These are phyloP conservation scores for Holothuria scabra DNA, from an alignment of 53 echinoderm and acorn worm species.

Conservation along the genomic window DNA sequence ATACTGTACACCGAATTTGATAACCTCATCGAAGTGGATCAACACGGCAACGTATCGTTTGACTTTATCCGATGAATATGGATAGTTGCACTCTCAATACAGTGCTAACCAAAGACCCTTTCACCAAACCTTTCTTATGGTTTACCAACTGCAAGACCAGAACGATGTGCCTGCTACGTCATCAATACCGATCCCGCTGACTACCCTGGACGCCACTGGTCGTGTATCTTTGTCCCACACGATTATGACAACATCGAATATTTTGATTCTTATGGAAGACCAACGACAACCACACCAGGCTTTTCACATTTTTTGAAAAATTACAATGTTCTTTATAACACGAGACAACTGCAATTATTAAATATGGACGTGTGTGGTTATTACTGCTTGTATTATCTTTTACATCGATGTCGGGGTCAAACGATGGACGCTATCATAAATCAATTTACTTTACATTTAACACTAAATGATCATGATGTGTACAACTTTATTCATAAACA, in stretches of 20 bases:
- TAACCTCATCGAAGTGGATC: constrained; percentile 56
- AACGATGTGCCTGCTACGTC: no score
- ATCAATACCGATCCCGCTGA: no score
- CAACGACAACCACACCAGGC: background rate
- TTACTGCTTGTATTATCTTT: constrained; percentile 18
- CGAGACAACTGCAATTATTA: background rate
- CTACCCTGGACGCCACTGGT: no score
- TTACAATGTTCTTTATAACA: background rate
- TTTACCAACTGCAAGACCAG: background rate
- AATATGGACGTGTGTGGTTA: background rate
- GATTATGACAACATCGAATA: no score
- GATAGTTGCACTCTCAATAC: background rate
- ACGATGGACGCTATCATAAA: background rate
- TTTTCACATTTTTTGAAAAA: background rate
- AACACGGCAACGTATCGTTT: constrained; percentile 32
- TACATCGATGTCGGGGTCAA: constrained; percentile 33
- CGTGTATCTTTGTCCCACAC: no score
- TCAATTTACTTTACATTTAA: background rate
- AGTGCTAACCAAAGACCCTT: background rate
- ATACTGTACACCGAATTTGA: constrained; percentile 47
- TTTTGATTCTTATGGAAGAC: background rate
- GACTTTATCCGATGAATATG: constrained; percentile 40
- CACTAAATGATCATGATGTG: constrained; percentile 8
- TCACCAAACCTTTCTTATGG: background rate
- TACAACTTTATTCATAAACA: no score